phyloP scores from a whole-genome alignment of 23 tunicate genomes.

The Styela clava region DNA sequence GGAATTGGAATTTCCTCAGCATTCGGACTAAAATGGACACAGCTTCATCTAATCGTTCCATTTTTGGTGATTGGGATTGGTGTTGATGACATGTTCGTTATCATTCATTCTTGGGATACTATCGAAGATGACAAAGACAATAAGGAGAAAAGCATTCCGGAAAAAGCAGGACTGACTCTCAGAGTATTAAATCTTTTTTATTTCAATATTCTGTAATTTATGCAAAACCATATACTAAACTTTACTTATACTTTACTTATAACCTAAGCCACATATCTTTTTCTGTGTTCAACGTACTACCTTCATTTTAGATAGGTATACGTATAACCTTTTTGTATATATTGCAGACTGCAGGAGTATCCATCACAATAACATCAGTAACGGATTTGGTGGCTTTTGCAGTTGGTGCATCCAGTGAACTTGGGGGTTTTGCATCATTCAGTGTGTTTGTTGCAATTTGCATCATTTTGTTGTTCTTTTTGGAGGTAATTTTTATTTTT shows the following conservation, averaged over 20 bases:
- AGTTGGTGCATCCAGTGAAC: constrained; percentile 18
- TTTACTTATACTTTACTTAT: neutral
- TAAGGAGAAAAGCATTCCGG: neutral
- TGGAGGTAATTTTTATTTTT: neutral
- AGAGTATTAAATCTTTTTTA: neutral
- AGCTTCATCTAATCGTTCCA: constrained; percentile 31
- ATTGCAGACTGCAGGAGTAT: constrained; percentile 29
- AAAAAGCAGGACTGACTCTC: constrained; percentile 24
- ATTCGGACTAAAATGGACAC: constrained; percentile 19
- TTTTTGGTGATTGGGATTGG: constrained; percentile 36
- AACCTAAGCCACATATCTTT: no score
- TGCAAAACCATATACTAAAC: neutral
- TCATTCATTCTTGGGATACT: constrained; percentile 22
- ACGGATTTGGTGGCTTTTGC: constrained; percentile 34
- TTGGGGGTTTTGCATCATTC: constrained; percentile 17
- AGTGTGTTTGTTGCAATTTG: constrained; percentile 25
- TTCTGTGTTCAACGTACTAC: no score
- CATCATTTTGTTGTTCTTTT: constrained; percentile 1
- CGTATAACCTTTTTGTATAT: no score
- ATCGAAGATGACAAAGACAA: constrained; percentile 16
- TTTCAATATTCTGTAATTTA: no score
- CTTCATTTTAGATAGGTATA: no score
- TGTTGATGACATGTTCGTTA: constrained; percentile 45
- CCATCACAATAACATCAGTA: constrained; percentile 31
- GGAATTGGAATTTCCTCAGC: constrained; percentile 30